Evolutionary conservation across 30 jellyfish, hydroid and myxozoan genomes (phyloP).

Genomic region (Hydractinia symbiolongicarpus): DNA sequence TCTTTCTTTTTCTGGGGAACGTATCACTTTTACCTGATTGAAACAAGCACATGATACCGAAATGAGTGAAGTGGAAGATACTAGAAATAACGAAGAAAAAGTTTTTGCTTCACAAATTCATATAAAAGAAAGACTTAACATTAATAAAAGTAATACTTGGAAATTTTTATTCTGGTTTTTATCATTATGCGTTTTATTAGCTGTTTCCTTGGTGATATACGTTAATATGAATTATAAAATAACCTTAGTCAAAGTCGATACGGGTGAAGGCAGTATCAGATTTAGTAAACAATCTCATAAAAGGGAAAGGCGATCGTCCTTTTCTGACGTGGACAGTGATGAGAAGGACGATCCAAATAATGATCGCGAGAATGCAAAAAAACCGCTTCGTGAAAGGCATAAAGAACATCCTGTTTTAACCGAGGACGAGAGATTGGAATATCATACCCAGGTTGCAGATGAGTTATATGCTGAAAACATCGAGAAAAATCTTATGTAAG

Average conservation of each 20-base stretch:
- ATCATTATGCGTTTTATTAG: neutral
- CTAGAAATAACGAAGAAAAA: too few relatives aligned
- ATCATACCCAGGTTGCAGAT: constrained; percentile 76
- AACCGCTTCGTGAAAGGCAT: neutral
- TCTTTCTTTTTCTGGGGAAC: too few relatives aligned
- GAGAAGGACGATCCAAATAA: neutral
- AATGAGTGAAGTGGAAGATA: too few relatives aligned
- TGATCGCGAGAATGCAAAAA: neutral
- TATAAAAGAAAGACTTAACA: too few relatives aligned
- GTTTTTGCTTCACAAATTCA: too few relatives aligned
- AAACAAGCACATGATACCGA: too few relatives aligned
- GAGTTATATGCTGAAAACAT: constrained; percentile 58
- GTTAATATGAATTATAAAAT: neutral
- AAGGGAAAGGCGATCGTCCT: neutral
- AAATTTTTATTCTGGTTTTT: neutral
- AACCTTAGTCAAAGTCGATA: neutral
- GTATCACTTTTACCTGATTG: too few relatives aligned
- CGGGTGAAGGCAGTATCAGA: neutral
- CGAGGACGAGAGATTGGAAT: constrained; percentile 50
- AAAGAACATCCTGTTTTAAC: neutral
- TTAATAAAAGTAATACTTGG: neutral
- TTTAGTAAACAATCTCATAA: neutral
- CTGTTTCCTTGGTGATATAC: neutral
- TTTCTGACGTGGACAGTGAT: neutral
- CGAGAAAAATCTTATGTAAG: constrained; percentile 60